Percentiles rank a stretch among this genome's conserved stretches.
phyloP scores from a whole-genome alignment of 2,888 invertebrate species.

The Amphipoea lucens region DNA sequence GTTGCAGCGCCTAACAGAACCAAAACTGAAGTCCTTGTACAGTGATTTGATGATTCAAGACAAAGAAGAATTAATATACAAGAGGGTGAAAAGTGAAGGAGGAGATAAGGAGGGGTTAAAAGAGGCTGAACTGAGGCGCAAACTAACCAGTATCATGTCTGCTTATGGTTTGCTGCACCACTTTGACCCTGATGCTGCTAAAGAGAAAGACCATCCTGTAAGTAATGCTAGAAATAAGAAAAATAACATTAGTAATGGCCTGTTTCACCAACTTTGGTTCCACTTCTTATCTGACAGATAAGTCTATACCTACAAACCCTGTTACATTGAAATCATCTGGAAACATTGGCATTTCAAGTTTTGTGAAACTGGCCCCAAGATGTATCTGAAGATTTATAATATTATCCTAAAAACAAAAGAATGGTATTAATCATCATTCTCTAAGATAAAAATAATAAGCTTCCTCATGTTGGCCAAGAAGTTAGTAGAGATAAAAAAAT shows the following conservation, averaged over 20 bases:
- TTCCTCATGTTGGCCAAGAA: background rate
- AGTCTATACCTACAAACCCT: background rate
- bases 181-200: conserved; percentile 93
- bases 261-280: background rate
- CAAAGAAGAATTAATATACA: conserved; percentile 96
- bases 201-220: conserved; percentile 90
- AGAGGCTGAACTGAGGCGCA: conserved; percentile 94
- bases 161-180: conserved; percentile 95
- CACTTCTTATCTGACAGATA: too few species aligned
- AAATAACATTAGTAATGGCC: background rate
- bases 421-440: background rate
- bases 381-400: background rate
- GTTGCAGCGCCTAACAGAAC: conserved; percentile 94
- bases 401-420: conserved; percentile 9
- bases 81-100: conserved; percentile 95
- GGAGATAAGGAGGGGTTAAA: conserved; percentile 96
- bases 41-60: conserved; percentile 97
- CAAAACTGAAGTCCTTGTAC: conserved; percentile 95
- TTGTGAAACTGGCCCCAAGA: background rate
- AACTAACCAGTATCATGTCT: conserved; percentile 95
- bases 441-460: conserved; percentile 7
- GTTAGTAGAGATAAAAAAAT: conserved; percentile 18
- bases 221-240: conserved; percentile 58
- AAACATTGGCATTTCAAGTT: background rate
- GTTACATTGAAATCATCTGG: background rate